Evolutionary conservation across 2,113 vertebrate genomes (phyloP), one percentile per base, ranked within the genome.

Genomic region (Platycercus adscitus): DNA sequence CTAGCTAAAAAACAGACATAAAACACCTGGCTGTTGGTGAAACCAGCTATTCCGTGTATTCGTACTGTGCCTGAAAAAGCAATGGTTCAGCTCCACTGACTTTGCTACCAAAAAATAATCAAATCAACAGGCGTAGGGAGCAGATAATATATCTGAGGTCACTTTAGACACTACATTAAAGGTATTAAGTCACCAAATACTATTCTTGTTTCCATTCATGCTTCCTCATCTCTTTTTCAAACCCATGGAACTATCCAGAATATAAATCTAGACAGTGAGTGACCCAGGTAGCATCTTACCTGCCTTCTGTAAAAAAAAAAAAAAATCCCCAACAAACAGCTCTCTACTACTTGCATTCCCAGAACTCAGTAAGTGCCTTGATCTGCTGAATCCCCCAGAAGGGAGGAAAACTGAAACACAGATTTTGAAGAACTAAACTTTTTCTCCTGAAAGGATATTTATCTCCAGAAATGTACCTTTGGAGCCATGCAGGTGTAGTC

Each of bases 101-200:
- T 71, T 56, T 60, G 16, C 10, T 61, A 64, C 9, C 16, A 55
- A 49, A 81, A 86, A 71, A 3, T 23, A 88, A 49, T 25, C 43
- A 75, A 91, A 77, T 33, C 37, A 66, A 70, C 31, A 50, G 68
- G 33, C 11, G 52, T 1, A 68, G 14, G 37, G 41, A 75, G 24
- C 18, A 78, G 60, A 33, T 19, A 88, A 76, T 89, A 82, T 75
- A 89, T 17, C 46, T 78, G 39, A 94, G 81, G 29, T 71, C 46
- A 77, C 37, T 80, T 76, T 56, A 56, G 55, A 56, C 31, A 14
- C 39, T 90, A 41, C 25, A 11, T 7, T 55, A 56, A 65, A 76
- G 14, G 4, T n/a, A 69, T 50, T 33, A 61, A 82, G 20, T 50
- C 13, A 81, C 17, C 21, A 53, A 37, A 84, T 86, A 68, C 19